Evolutionary conservation across 2,888 invertebrate species (phyloP).

Genomic region (Cremastinae sp.): DNA sequence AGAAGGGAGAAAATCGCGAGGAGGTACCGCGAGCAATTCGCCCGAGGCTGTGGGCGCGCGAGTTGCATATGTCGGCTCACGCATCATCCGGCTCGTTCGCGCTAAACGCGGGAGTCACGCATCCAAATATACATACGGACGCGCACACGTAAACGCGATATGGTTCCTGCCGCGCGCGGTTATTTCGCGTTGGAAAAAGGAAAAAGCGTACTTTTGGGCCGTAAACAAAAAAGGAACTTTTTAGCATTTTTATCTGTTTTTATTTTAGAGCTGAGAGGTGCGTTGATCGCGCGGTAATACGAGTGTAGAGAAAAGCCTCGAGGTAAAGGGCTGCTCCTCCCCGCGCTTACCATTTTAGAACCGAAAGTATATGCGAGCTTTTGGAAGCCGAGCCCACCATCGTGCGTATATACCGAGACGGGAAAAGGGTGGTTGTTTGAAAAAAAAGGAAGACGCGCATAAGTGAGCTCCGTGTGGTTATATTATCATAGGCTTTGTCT

Average conservation of each 20-base stretch:
- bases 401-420: conserved; percentile 10
- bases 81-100: conserved; percentile 60
- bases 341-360: conserved; percentile 21
- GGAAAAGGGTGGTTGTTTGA: conserved; percentile 32
- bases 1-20: conserved; percentile 43
- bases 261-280: conserved; percentile 33
- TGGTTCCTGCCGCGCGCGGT: conserved; percentile 33
- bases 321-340: conserved; percentile 47
- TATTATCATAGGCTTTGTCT: conserved; percentile 4
- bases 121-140: conserved; percentile 46
- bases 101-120: conserved; percentile 74
- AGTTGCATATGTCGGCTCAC: conserved; percentile 68
- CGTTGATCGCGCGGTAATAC: conserved; percentile 49
- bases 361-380: conserved; percentile 34
- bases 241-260: too few relatives aligned
- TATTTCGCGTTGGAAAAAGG: conserved; percentile 39
- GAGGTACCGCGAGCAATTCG: conserved; percentile 50
- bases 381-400: conserved; percentile 45
- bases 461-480: conserved; percentile 18
- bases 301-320: conserved; percentile 50
- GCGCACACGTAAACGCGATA: conserved; percentile 8
- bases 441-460: conserved; percentile 17
- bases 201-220: conserved; percentile 48
- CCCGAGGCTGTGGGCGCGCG: conserved; percentile 54
- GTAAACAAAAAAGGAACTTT: conserved; percentile 14